Evolutionary conservation across 2,888 invertebrate genomes (phyloP), one percentile per base, ranked within the genome.

Genomic region (Clivina fossor): DNA sequence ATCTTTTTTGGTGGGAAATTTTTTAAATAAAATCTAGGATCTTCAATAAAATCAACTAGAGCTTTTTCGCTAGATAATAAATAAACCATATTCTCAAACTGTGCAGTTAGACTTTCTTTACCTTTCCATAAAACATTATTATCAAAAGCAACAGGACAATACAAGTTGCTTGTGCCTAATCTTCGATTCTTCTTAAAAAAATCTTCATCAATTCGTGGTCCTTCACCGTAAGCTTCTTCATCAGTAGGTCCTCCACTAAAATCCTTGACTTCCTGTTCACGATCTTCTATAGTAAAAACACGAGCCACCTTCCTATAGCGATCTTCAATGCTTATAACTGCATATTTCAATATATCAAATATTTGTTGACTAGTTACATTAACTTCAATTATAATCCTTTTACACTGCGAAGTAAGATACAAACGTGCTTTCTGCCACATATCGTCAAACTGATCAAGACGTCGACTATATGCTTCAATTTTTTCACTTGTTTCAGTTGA

Each of bases 81-180:
- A 68, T 83, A 80, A 1, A 79, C 60, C 70, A 77, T 79, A 56
- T 81, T 77, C 60, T 77, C 71, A 62, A 78, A 80, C 62, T 76
- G 76, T 0, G 76, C 72, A 15, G 74, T 68, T 62, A 76, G 79
- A 53, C 81, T 76, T 35, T 77, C 69, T 67, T 80, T 81, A n/a
- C 85, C 85, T 69, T 76, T 77, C 80, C 83, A 81, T 15, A 85
- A 66, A 7, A 82, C 72, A 33, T 76, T 73, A 32, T 80, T 72
- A 51, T 71, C 70, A 64, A 77, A 79, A n/a, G 80, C 73, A 24
- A 85, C 76, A 0, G 86, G 85, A 64, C 86, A 86, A 63, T 78
- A 85, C 61, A 74, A 63, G 58, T 72, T 73, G 1, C 80, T 81
- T 66, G 81, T 80, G n/a, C 85, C 81, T 50, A 80, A 75, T 56